Evolutionary conservation across 2,113 vertebrate species (phyloP), one percentile per base, ranked within the genome.

Genomic region (Rhinoptilus africanus): DNA sequence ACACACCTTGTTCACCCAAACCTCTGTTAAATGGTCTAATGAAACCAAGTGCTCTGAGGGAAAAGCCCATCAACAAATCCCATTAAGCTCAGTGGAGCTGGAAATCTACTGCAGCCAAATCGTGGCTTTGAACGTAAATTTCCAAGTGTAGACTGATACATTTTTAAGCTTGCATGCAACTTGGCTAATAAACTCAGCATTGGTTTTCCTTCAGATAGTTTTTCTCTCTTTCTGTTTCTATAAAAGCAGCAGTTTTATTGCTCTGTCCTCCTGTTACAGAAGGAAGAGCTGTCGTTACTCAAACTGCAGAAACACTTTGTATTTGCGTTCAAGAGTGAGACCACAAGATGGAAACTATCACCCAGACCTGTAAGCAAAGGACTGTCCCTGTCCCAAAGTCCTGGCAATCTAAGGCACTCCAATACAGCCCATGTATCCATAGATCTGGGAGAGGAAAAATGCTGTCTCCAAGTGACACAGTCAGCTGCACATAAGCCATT

Each of bases 41-140:
- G 71, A 96, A 83, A 94, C n/a, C 85, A 88, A 81, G 78, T 90
- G 88, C 81, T 96, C 35, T 59, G 67, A 92, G 75, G 71, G 45
- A 62, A 96, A 96, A 96, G 75, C 71, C 92, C 62, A 64, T 95
- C 94, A 95, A 93, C 81, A 93, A 94, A 93, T 79, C 89, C 69
- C 74, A 90, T 95, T 96, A 96, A 80, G 82, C 74, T 92, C 88
- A 79, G 84, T 48, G 63, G 63, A 92, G 71, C 89, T 95, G 78
- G 88, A 94, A 96, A 93, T 76, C 66, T 93, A 37, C 87, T 92
- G 88, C 71, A n/a, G n/a, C n/a, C n/a, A 95, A 85, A 82, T 73
- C 0, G 0, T 82, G 74, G 74, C 71, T 94, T 94, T 88, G 62
- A 95, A 94, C 48, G 53, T 85, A 67, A 84, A 82, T 88, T 90